Evolutionary conservation across 1,140 invertebrate genomes (phyloP).

Genomic region (Drosophila pandora): DNA sequence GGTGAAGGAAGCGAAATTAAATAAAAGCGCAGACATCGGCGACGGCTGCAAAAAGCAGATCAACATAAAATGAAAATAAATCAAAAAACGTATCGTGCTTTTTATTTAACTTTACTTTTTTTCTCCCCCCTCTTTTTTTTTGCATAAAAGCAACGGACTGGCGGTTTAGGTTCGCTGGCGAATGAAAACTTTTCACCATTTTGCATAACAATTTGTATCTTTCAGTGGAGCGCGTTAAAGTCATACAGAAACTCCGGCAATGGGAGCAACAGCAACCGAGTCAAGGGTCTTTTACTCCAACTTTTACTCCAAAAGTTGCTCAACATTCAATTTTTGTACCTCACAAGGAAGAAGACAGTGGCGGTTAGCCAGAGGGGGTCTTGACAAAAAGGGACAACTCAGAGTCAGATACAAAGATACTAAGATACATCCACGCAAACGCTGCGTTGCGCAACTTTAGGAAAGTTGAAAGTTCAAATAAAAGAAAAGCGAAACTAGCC

Average conservation of each 20-base stretch:
- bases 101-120: background rate
- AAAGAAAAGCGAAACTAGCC: slow-evolving; percentile 24
- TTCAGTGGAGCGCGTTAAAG: slow-evolving; percentile 81
- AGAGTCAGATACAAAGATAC: slow-evolving; percentile 24
- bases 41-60: slow-evolving; percentile 68
- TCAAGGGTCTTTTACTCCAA: slow-evolving; percentile 78
- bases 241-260: slow-evolving; percentile 55
- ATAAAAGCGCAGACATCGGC: slow-evolving; percentile 65
- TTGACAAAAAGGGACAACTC: slow-evolving; percentile 10
- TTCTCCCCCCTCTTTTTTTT: slow-evolving; percentile 13
- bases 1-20: slow-evolving; percentile 60
- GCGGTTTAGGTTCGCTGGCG: slow-evolving; percentile 49
- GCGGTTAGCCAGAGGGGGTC: background rate
- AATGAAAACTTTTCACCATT: slow-evolving; percentile 81
- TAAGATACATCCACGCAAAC: slow-evolving; percentile 12
- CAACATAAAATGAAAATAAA: slow-evolving; percentile 82
- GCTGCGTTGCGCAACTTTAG: slow-evolving; percentile 35
- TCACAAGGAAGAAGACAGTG: slow-evolving; percentile 3
- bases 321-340: slow-evolving; percentile 66
- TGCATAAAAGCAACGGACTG: slow-evolving; percentile 64
- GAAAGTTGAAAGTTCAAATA: slow-evolving; percentile 39
- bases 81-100: slow-evolving; percentile 55
- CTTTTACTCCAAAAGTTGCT: slow-evolving; percentile 72
- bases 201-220: slow-evolving; percentile 82
- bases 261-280: slow-evolving; percentile 37